Conservation (phyloP, 2,113 vertebrate genomes). For the Origma solitaria region DNA sequence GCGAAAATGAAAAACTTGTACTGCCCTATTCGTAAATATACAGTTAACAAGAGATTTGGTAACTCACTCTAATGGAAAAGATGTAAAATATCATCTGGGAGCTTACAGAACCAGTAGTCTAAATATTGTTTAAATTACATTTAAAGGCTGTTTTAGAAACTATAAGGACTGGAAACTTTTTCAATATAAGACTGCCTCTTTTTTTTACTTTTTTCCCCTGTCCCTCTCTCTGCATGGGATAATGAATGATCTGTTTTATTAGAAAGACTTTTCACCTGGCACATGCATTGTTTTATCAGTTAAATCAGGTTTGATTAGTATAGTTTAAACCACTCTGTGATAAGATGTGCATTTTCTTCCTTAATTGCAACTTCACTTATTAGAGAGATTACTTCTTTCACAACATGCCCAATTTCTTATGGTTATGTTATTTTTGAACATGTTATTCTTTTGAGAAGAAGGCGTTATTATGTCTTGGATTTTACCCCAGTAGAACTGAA, state of each 20-base stretch:
- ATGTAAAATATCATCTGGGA: background rate
- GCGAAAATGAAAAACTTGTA: background rate
- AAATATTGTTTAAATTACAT: background rate
- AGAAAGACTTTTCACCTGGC: background rate
- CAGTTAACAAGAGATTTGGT: background rate
- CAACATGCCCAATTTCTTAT: fast-evolving
- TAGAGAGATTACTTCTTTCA: background rate
- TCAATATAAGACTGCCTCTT: background rate
- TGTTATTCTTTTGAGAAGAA: background rate
- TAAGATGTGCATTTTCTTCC: background rate
- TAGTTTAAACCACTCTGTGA: background rate
- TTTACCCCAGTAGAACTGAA: background rate
- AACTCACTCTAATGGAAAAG: background rate
- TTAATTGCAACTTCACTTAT: background rate
- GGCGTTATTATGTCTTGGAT: background rate
- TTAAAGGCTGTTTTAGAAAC: background rate
- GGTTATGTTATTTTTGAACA: fast-evolving
- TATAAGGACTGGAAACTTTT: background rate
- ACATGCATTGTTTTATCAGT: background rate
- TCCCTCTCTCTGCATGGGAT: background rate
- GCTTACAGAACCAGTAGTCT: background rate
- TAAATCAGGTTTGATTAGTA: background rate
- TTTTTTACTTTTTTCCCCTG: background rate
- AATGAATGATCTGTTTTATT: background rate
- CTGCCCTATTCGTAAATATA: background rate